Evolutionary conservation across 2,888 invertebrate species (phyloP), one percentile per base, ranked within the genome.

Genomic region (Amblyjoppa fuscipennis): DNA sequence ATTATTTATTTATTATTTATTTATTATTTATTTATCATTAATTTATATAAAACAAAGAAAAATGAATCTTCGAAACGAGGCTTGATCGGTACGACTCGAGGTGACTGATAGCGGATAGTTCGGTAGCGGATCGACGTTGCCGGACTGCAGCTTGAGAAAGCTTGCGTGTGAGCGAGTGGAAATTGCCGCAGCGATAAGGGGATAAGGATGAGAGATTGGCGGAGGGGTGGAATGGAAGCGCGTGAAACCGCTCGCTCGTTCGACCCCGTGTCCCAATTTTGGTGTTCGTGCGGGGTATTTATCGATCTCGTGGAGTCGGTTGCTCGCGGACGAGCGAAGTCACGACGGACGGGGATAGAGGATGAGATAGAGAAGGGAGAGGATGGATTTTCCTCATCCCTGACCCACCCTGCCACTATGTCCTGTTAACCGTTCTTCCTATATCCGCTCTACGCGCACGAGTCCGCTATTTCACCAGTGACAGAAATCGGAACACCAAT

Each of bases 231-330:
- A 78, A 70, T 77, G 75, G 69, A 73, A 73, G 83, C 20, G 49
- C 51, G 76, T 59, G 31, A 53, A 38, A 81, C 56, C 81, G 74
- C 41, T 69, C 74, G 68, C 66, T 66, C 56, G 74, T 59, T 74
- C 81, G 81, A 81, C 81, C 81, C 34, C 81, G 68, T 81, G 81
- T 81, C 81, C 81, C 74, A 81, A 81, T 81, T 81, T 81, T 74
- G 68, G 68, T 79, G 28, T 56, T 31, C 25, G 70, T 51, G 71
- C 53, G 59, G 68, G 81, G 68, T 74, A 81, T 81, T 81, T 81
- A 81, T 81, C 81, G 81, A 81, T 74, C 81, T 59, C 56, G 45
- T 34, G 31, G 53, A 74, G 56, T 69, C 28, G 51, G 64, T 56
- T 81, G 16, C 61, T 74, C 81, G 74, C 45, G 66, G 45, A 74